Percentiles rank a stretch among this genome's conserved stretches.
phyloP scores from a whole-genome alignment of 2,797 vertebrate genomes.

The Cynopterus sphinx region DNA sequence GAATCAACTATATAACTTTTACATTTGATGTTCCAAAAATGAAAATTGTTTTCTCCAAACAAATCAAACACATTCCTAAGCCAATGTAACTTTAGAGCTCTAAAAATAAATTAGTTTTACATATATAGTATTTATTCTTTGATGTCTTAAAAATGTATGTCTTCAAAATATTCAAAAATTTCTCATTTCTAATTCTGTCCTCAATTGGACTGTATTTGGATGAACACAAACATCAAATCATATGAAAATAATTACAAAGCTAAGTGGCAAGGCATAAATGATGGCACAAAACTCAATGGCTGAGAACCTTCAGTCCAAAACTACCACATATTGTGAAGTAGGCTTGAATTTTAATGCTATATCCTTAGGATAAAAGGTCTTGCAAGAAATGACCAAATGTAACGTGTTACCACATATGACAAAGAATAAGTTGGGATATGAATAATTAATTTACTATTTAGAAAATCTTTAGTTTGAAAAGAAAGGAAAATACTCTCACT shows the following conservation, averaged over 20 bases:
- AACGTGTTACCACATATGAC: background rate
- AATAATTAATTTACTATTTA: constrained; percentile 38
- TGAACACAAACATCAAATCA: background rate
- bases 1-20: constrained; percentile 21
- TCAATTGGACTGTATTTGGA: background rate
- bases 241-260: constrained; percentile 46
- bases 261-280: background rate
- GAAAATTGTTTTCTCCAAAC: constrained; percentile 26
- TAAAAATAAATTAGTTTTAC: constrained; percentile 34
- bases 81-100: background rate
- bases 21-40: constrained; percentile 33
- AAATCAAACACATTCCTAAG: constrained; percentile 35
- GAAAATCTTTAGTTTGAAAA: constrained; percentile 5
- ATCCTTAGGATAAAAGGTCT: background rate
- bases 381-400: background rate
- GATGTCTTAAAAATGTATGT: background rate
- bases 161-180: constrained; percentile 26
- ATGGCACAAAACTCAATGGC: background rate
- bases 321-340: background rate
- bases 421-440: background rate
- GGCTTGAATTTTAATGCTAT: background rate
- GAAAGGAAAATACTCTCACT: background rate
- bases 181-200: background rate
- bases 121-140: background rate
- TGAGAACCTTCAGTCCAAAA: constrained; percentile 11